Evolutionary conservation across 1,140 invertebrate species (phyloP), one percentile per base, ranked within the genome.

Genomic region (Ooceraea biroi): DNA sequence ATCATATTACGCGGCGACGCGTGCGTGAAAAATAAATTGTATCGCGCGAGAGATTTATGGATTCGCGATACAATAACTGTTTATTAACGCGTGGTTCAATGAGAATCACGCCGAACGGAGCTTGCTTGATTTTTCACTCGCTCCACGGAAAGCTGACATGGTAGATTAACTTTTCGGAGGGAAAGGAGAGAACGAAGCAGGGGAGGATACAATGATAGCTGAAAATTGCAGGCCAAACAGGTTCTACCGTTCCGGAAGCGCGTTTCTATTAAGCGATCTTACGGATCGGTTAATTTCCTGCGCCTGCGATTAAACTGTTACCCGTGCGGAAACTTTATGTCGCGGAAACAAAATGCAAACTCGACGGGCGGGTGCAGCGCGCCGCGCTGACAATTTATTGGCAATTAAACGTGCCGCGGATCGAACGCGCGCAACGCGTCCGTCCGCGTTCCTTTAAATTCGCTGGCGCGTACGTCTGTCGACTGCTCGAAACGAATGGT

Each of bases 361-460:
- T 61, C 52, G 66, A 61, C 3, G 19, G 19, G n/a, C 30, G 46
- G n/a, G 25, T 65, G 19, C 52, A n/a, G n/a, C 36, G 41, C 36
- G n/a, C 44, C 41, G 27, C 50, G 50, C 30, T 41, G 3, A 50
- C 83, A 90, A 84, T 91, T 88, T 90, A 91, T 89, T 85, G 76
- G 74, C 86, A 87, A 91, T 91, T 89, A 90, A 92, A 90, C 89
- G 85, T 89, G 87, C 91, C 74, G 88, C 82, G 87, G 82, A 86
- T 85, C 77, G 65, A 82, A 55, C 50, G 48, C 48, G 48, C 30
- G 48, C 22, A 48, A 44, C 50, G 48, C 48, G n/a, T n/a, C n/a
- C n/a, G 46, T 52, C 7, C 5, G 10, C 44, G 50, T 68, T n/a
- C 11, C 61, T 83, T 80, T 73, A 78, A 82, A 55, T 69, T 69